A percentile compares a stretch with the other conserved stretches of the same genome.
Conservation (phyloP, 2,888 invertebrate genomes). For the Chrysomela aeneicollis region DNA sequence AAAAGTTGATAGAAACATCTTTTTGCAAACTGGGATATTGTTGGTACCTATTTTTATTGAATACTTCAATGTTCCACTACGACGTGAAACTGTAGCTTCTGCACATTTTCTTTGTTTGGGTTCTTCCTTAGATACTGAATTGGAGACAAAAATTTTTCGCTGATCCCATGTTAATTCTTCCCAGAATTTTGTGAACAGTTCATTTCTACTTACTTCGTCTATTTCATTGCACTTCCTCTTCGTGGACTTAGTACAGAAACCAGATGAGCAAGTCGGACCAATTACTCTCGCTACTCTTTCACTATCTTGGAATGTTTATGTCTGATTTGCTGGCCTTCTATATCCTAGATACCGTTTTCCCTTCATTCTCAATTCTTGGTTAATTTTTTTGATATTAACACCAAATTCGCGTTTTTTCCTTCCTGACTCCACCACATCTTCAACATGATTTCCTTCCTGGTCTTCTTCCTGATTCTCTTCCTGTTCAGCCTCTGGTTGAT, state of each 20-base stretch:
- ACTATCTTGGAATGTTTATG: constrained; percentile 23
- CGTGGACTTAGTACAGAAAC: constrained; percentile 22
- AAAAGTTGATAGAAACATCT: constrained; percentile 12
- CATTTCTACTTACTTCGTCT: constrained; percentile 10
- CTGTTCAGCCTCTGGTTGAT: too few species aligned
- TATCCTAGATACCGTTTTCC: constrained; percentile 23
- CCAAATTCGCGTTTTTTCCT: not conserved
- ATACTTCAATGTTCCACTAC: constrained; percentile 9
- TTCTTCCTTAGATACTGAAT: constrained; percentile 14
- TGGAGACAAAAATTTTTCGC: constrained; percentile 21
- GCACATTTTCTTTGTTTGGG: not conserved
- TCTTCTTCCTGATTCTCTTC: too few species aligned
- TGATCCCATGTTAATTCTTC: constrained; percentile 19
- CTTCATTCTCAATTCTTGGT: constrained; percentile 27
- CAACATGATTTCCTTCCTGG: too few species aligned
- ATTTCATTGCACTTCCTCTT: constrained; percentile 6
- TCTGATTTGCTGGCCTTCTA: constrained; percentile 23
- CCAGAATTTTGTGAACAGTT: constrained; percentile 26
- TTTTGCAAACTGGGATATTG: constrained; percentile 12
- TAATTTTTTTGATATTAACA: constrained; percentile 8
- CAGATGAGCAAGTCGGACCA: constrained; percentile 22
- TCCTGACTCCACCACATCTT: too few species aligned
- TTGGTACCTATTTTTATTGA: not conserved
- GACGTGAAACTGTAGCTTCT: not conserved
- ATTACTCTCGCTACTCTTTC: constrained; percentile 19